Evolutionary conservation across 2,888 invertebrate species (phyloP), one percentile per base, ranked within the genome.

Genomic region (Drosophila infuscata): DNA sequence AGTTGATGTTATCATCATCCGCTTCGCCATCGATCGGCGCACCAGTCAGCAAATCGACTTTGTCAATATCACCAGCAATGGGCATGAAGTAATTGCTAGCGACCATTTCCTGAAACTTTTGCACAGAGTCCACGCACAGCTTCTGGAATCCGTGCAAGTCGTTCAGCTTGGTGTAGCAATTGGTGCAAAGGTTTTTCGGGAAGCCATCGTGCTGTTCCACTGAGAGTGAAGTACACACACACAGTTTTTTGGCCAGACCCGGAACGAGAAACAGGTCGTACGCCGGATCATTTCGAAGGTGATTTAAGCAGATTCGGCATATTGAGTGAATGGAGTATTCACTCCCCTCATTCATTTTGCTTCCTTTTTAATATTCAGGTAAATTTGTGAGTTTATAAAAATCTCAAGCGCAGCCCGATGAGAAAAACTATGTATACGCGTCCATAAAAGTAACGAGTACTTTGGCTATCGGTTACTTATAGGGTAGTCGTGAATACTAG

Each of bases 171-270:
- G 71, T 76, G 62, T 82, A 90, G 52, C 92, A 92, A 35, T 59
- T 69, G 6, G 78, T 75, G 72, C 92, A 92, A 12, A 92, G 80
- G 58, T 82, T 89, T 43, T 84, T 89, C 2, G 92, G 93, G 29
- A 90, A 92, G 2, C 92, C 93, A 74, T 92, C 92, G 57, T 90
- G 82, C 48, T 82, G 84, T 25, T 92, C 92, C 70, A 92, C 91
- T 0, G 83, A 81, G 32, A 92, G 72, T 11, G 92, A 89, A 9
- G 92, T 92, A 65, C 92, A 92, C 43, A 88, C 81, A 66, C 86
- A 84, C 9, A 92, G 70, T 70, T 92, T 92, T 57, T 91, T 90
- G 32, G 87, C 87, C 61, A 92, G 69, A 25, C 91, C 92, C 6
- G 91, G 90, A 9, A 91, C 81, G 17, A 83, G 57, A 69, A 91